Percentiles rank a stretch among this genome's conserved stretches.
phyloP scores from a whole-genome alignment of 37 sponge, comb jelly and placozoan genomes.

The Cladorhizidae sp. region DNA sequence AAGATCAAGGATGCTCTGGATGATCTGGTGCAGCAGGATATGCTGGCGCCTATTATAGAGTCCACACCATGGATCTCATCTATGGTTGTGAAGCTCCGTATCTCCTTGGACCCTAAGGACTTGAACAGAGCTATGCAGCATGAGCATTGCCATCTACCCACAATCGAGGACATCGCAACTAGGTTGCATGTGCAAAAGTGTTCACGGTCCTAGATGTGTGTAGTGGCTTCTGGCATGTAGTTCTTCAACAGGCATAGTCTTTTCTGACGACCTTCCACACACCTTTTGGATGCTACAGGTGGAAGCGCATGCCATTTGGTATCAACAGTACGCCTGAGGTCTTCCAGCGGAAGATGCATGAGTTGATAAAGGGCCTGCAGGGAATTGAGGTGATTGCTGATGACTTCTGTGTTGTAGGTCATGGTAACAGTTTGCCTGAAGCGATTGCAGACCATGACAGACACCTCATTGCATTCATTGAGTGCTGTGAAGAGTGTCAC shows the following conservation, averaged over 20 bases:
- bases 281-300: conserved; percentile 56
- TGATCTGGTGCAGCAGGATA: no score
- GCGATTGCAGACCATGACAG: no score
- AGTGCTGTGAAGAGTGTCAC: no score
- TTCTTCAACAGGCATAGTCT: conserved; percentile 42
- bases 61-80: conserved; percentile 39
- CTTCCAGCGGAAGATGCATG: conserved; percentile 53
- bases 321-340: conserved; percentile 62
- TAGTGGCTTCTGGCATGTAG: conserved; percentile 72
- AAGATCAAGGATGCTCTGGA: conserved; percentile 20
- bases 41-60: no score
- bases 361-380: conserved; percentile 53
- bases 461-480: no score
- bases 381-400: no score
- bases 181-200: conserved; percentile 40
- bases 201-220: conserved; percentile 64
- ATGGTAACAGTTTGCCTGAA: no score
- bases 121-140: conserved; percentile 49
- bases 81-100: conserved; percentile 22
- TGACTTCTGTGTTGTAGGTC: no score
- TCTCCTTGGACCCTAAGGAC: conserved; percentile 55
- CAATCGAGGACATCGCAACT: conserved; percentile 23
- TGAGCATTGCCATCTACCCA: no score
- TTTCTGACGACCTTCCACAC: conserved; percentile 63
- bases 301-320: conserved; percentile 37